Percentiles rank a stretch among this genome's conserved stretches.
phyloP scores from a whole-genome alignment of 37 sponge, comb jelly and placozoan species.

The Mnemiopsis leidyi region DNA sequence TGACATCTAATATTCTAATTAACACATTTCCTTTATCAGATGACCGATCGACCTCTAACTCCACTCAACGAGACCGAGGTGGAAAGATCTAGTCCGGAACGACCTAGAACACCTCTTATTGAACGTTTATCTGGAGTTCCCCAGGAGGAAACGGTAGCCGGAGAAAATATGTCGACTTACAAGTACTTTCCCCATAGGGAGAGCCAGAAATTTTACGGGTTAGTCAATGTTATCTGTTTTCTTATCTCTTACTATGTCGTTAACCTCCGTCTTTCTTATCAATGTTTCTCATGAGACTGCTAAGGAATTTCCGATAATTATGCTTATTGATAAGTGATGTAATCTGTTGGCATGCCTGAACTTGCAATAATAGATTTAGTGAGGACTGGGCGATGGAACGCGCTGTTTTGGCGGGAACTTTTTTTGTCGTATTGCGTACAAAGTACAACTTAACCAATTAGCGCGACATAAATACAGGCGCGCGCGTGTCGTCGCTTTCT shows the following conservation, averaged over 20 bases:
- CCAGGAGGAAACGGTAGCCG: not conserved
- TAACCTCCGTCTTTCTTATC: not conserved
- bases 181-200: not conserved
- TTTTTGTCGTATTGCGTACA: not conserved
- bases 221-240: not conserved
- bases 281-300: too few species aligned
- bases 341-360: not conserved
- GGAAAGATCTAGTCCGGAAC: not conserved
- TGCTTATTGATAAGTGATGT: not conserved
- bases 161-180: not conserved
- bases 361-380: not conserved
- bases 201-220: constrained; percentile 50
- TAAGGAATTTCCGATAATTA: too few species aligned
- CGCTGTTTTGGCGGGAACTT: constrained; percentile 57
- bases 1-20: not conserved
- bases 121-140: constrained; percentile 20
- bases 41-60: not conserved
- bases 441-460: constrained; percentile 43
- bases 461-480: constrained; percentile 45
- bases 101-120: not conserved
- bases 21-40: not conserved
- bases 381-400: not conserved
- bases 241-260: too few species aligned
- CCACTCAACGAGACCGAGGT: not conserved
- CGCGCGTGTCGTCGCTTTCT: too few species aligned